Conservation (phyloP, 2,888 invertebrate genomes). For the Anthrax anthrax region DNA sequence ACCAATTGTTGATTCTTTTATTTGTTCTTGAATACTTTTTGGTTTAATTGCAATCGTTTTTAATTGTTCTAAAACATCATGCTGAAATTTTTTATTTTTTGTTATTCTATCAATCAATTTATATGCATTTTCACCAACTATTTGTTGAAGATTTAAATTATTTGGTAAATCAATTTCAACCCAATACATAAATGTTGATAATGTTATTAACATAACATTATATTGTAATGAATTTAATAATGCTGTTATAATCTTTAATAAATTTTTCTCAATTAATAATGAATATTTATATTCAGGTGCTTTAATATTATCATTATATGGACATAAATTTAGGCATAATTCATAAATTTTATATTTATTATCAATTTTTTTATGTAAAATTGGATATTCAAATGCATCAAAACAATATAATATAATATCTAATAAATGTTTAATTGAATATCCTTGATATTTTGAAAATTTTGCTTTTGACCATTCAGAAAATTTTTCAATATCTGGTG, state of each 20-base stretch:
- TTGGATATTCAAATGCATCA: constrained; percentile 15
- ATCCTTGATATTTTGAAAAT: constrained; percentile 20
- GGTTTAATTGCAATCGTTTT: constrained; percentile 21
- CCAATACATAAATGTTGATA: constrained; percentile 24
- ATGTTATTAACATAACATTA: constrained; percentile 21
- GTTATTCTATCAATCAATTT: constrained; percentile 18
- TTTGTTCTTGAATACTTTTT: constrained; percentile 17
- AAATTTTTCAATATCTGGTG: constrained; percentile 22
- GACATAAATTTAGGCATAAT: constrained; percentile 14
- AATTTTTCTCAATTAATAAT: constrained; percentile 15
- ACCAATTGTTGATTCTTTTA: constrained; percentile 20
- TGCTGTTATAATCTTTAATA: constrained; percentile 19
- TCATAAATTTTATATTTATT: constrained; percentile 16
- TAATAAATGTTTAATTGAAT: constrained; percentile 19
- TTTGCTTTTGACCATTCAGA: constrained; percentile 17
- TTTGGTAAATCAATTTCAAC: constrained; percentile 21
- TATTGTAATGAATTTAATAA: constrained; percentile 22
- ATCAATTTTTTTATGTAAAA: constrained; percentile 10
- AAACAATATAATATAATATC: constrained; percentile 19
- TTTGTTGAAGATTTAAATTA: constrained; percentile 19
- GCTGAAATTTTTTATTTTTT: constrained; percentile 17
- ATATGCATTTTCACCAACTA: constrained; percentile 20
- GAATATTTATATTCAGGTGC: constrained; percentile 4
- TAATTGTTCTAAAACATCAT: constrained; percentile 20
- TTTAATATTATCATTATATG: constrained; percentile 1